phyloP scores from a whole-genome alignment of 2,797 vertebrate species.

The Darevskia mixta region DNA sequence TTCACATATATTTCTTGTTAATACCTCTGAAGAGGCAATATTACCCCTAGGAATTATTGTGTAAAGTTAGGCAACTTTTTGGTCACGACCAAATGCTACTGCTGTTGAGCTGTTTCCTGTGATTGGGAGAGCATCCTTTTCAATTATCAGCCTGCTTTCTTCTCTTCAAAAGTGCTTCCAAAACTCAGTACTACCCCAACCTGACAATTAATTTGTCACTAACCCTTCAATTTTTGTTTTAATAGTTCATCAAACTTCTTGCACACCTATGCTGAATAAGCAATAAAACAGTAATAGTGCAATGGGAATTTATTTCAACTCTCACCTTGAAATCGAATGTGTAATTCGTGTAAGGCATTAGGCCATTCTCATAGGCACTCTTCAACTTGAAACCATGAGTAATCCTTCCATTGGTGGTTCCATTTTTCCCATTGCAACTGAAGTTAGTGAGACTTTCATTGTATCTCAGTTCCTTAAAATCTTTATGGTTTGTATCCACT shows the following conservation, averaged over 20 bases:
- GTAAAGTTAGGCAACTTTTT: neutral
- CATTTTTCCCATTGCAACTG: slow-evolving; percentile 96
- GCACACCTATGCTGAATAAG: neutral
- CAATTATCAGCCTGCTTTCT: neutral
- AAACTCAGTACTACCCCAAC: neutral
- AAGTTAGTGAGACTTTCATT: slow-evolving; percentile 98
- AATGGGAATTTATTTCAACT: neutral
- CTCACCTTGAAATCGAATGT: slow-evolving; percentile 94
- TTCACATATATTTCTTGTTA: neutral
- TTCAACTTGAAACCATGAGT: slow-evolving; percentile 99
- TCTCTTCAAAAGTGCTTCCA: neutral
- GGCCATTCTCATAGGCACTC: slow-evolving; percentile 96
- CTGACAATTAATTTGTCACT: neutral
- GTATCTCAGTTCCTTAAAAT: slow-evolving; percentile 97
- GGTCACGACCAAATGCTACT: neutral
- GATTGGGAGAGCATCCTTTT: neutral
- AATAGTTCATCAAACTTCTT: neutral
- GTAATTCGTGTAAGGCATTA: slow-evolving; percentile 99
- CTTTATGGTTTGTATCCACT: slow-evolving; percentile 98
- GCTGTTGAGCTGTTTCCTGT: neutral
- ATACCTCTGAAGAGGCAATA: neutral
- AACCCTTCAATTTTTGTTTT: neutral
- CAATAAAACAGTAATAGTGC: neutral
- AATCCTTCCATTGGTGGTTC: slow-evolving; percentile 93
- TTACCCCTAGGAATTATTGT: neutral